phyloP scores from a whole-genome alignment of 2,888 invertebrate genomes.

The Taphrorychus bicolor region DNA sequence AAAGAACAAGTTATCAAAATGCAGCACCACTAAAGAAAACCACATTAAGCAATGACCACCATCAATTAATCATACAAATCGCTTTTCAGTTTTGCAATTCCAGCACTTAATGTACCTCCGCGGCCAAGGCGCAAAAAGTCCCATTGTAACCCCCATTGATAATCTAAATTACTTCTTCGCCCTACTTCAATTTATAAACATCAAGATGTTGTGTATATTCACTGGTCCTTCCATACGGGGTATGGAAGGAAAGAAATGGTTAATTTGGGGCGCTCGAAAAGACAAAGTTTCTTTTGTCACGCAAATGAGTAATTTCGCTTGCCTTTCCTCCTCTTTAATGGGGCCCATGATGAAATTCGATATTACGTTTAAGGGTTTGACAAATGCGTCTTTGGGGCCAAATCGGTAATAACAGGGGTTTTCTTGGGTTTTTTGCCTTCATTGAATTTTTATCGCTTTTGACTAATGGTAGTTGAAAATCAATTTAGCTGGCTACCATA shows the following conservation, averaged over 20 bases:
- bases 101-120: too few species aligned
- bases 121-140: too few species aligned
- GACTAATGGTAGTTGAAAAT: background rate
- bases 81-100: too few species aligned
- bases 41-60: too few species aligned
- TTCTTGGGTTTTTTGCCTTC: background rate
- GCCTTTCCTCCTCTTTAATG: constrained; percentile 15
- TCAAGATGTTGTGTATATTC: background rate
- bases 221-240: too few species aligned
- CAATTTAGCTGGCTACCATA: too few species aligned
- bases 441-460: background rate
- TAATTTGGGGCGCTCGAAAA: constrained; percentile 8
- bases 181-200: background rate
- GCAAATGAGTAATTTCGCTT: constrained; percentile 18
- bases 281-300: constrained; percentile 18
- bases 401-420: background rate
- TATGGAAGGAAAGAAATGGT: background rate
- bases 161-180: background rate
- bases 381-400: constrained; percentile 5
- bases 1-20: too few species aligned
- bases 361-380: constrained; percentile 17
- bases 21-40: too few species aligned
- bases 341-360: constrained; percentile 15
- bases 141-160: too few species aligned
- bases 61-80: too few species aligned